Evolutionary conservation across 1,140 invertebrate species (phyloP), one percentile per base, ranked within the genome.

Genomic region (Macrostomum lignano): DNA sequence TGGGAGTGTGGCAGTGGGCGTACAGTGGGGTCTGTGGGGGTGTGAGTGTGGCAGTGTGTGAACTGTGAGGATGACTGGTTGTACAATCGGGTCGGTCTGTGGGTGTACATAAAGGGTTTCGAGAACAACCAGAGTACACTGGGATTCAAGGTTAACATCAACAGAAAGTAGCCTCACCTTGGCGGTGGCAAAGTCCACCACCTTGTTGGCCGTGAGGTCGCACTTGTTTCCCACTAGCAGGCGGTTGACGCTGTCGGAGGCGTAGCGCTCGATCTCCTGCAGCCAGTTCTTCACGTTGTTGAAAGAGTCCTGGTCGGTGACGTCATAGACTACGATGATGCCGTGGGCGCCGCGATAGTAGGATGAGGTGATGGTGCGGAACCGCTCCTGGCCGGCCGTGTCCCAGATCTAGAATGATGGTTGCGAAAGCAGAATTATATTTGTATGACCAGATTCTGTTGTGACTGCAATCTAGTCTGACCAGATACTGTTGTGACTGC

Each of bases 171-270:
- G n/a, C n/a, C n/a, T n/a, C n/a, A n/a, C n/a, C n/a, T n/a, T n/a
- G n/a, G n/a, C n/a, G n/a, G n/a, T n/a, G n/a, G n/a, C n/a, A n/a
- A n/a, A n/a, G n/a, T n/a, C n/a, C n/a, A 88, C 78, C 42, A 58
- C 57, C 44, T 57, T 58, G 43, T 60, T 64, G 23, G 58, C 15
- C 31, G 61, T 61, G 37, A 58, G 42, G 39, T 96, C 88, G 65
- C 77, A 82, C 65, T 96, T 96, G 61, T 96, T 96, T 48, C 88
- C 88, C 35, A 96, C 84, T 37, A 96, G 62, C 46, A 96, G 65
- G 66, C 93, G 94, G 62, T 94, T 94, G 31, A 96, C 88, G 66
- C 82, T 94, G 66, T 96, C 86, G 64, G 79, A 88, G 39, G 88
- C 88, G 63, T 96, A 96, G 36, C 52, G 38, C 34, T 58, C 52